These are phyloP conservation scores for Amphimallon solstitiale DNA, from an alignment of 2,888 invertebrate genomes.

Conservation along the genomic window DNA sequence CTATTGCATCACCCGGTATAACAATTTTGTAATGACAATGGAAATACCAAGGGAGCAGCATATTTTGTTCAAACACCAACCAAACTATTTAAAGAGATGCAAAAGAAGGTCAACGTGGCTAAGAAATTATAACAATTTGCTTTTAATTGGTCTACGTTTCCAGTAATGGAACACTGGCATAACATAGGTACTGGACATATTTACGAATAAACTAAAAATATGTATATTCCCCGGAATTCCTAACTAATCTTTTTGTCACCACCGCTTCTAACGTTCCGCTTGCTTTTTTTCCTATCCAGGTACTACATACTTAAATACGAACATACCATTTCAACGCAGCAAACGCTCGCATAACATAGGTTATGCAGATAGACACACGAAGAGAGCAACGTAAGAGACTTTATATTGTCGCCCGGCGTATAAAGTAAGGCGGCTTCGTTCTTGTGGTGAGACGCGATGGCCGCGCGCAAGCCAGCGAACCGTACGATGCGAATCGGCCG, in stretches of 20 bases:
- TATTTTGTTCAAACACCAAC: no score
- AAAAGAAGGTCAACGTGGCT: no score
- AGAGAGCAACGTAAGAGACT: slow-evolving; percentile 36
- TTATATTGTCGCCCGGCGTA: slow-evolving; percentile 46
- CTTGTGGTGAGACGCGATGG: slow-evolving; percentile 33
- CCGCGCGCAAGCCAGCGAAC: slow-evolving; percentile 26
- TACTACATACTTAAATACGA: slow-evolving; percentile 6
- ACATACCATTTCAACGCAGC: slow-evolving; percentile 28
- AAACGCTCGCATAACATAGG: no score
- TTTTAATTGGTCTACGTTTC: no score
- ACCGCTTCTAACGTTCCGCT: slow-evolving; percentile 2
- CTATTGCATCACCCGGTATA: no score
- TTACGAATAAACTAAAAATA: slow-evolving; percentile 5
- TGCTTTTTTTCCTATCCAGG: slow-evolving; percentile 9
- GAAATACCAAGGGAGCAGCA: no score
- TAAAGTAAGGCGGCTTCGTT: slow-evolving; percentile 47
- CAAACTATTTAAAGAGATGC: no score
- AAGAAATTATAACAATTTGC: no score
- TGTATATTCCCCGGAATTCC: slow-evolving; percentile 1
- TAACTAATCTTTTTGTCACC: slow-evolving; percentile 27
- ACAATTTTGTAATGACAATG: no score
- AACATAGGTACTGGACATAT: not conserved
- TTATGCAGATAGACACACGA: slow-evolving; percentile 22
- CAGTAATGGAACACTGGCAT: no score
- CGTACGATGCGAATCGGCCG: slow-evolving; percentile 49